Base-by-base conservation (phyloP, 2,888 invertebrate species). In the Ceramica pisi region DNA sequence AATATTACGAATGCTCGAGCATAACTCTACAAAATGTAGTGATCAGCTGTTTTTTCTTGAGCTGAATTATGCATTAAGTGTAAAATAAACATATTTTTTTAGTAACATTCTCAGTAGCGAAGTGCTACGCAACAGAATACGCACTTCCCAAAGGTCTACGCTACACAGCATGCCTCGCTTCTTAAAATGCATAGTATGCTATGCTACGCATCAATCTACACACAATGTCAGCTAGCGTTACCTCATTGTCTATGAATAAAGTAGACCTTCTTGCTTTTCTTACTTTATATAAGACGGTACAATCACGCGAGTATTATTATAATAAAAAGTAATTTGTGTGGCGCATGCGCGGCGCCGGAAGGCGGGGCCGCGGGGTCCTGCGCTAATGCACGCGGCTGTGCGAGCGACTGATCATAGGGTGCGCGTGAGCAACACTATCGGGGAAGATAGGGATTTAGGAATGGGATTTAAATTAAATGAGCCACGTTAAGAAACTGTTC, bases 331-430 rank as follows among this genome's bases (percentile, higher is more conserved):
- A 85, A 87, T 87, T 87, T 81, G 82, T 79, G 77, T 71, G 86
- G 83, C 74, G 81, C 82, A 82, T 80, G 86, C 82, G 84, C 85
- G 84, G 82, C 81, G 78, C 71, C 79, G 83, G 75, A 74, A 76
- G 74, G 63, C 72, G 73, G 78, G 69, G 75, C 46, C 38, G 62
- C 21, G 48, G 67, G 41, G 44, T 12, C 19, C 74, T 84, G 82
- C 83, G 85, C 86, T 90, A 91, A 91, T 91, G 90, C 87, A 85
- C 83, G 80, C 84, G 86, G 86, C 87, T 86, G 88, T 87, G 83
- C 84, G 76, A 82, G 83, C 84, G 76, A 82, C 73, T 90, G 90
- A 88, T 87, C 87, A 89, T 87, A 88, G 89, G 84, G 41, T 85
- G 84, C 82, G 86, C 78, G 82, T 65, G 79, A 80, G 76, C 85